Conservation (phyloP, 2,113 vertebrate genomes). For the Rhinoptilus africanus region DNA sequence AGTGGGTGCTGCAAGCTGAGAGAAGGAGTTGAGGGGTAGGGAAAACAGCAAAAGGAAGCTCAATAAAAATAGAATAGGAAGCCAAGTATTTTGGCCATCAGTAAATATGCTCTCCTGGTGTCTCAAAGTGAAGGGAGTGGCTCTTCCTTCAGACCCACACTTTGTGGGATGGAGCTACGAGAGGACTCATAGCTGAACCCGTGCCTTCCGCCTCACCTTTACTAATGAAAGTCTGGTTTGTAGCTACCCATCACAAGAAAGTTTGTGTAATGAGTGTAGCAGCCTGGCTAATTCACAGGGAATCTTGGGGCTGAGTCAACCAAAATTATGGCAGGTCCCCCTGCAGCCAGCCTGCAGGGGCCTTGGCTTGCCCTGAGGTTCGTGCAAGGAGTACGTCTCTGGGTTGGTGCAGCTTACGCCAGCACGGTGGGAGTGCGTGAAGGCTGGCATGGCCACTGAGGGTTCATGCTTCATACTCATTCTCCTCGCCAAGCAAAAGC, state of each 20-base stretch:
- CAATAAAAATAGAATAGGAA: neutral
- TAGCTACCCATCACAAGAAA: neutral
- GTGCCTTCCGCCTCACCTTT: neutral
- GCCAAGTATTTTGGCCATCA: neutral
- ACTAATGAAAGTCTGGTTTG: neutral
- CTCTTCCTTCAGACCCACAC: neutral
- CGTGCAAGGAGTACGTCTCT: accelerated
- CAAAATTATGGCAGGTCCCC: neutral
- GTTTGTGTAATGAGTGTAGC: neutral
- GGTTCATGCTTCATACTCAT: neutral
- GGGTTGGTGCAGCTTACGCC: neutral
- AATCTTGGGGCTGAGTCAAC: neutral
- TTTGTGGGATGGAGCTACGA: neutral
- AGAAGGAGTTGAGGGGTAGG: neutral
- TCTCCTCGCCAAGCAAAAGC: neutral
- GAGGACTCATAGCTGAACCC: neutral
- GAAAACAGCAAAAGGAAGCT: neutral
- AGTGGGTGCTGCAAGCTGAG: neutral
- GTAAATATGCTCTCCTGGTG: neutral
- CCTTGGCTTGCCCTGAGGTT: neutral
- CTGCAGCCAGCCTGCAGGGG: neutral
- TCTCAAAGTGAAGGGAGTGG: neutral
- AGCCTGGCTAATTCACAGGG: neutral
- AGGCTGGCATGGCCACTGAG: neutral
- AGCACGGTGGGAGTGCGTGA: neutral